Evolutionary conservation across 2,797 vertebrate species (phyloP).

Genomic region (Sebastes vulpes): DNA sequence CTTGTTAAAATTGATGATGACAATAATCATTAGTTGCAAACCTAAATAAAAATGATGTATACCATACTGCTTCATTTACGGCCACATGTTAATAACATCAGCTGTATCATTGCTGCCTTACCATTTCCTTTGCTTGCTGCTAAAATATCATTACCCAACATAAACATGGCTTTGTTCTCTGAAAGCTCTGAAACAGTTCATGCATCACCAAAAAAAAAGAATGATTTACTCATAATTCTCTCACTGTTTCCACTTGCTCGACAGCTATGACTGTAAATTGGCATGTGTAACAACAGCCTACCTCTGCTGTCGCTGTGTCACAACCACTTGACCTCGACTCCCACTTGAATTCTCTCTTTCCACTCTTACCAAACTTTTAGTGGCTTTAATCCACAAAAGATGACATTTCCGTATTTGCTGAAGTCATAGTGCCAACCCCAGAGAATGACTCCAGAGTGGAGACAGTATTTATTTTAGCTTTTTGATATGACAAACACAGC

Average conservation of each 20-base stretch:
- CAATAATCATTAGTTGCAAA: neutral
- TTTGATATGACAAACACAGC: slow-evolving; percentile 16
- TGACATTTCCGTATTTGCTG: slow-evolving; percentile 15
- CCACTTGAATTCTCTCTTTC: neutral
- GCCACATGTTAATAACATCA: neutral
- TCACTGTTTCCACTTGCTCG: neutral
- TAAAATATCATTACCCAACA: neutral
- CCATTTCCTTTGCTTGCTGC: neutral
- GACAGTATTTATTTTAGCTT: slow-evolving; percentile 9
- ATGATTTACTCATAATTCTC: neutral
- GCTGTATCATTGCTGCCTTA: neutral
- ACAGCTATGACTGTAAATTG: neutral
- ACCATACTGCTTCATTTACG: neutral
- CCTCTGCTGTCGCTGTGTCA: neutral
- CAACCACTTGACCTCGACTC: neutral
- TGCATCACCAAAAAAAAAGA: neutral
- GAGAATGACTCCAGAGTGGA: slow-evolving; percentile 6
- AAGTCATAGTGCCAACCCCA: neutral
- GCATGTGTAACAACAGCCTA: neutral
- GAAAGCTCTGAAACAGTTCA: neutral
- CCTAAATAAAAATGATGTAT: neutral
- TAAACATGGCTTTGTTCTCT: neutral
- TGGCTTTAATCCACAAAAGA: neutral
- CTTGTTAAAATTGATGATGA: neutral
- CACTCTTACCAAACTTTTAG: neutral